Evolutionary conservation across 2,888 invertebrate genomes (phyloP), one percentile per base, ranked within the genome.

Genomic region (Gerosis bhagava): DNA sequence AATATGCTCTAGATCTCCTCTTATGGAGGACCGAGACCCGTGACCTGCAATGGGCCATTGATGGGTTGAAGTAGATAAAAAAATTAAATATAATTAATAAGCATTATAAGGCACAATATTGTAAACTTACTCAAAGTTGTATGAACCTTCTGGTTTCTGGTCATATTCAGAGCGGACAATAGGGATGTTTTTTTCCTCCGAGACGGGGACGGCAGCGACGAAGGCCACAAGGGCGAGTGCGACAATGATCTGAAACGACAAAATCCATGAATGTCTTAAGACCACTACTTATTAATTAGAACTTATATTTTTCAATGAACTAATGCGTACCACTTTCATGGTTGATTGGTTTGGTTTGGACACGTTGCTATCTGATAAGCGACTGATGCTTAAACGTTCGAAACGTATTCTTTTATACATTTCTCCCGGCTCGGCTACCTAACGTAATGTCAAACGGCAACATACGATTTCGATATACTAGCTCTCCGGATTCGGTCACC

Each of bases 311-410:
- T n/a, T n/a, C n/a, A n/a, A n/a, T n/a, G n/a, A n/a, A n/a, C n/a
- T n/a, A n/a, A n/a, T n/a, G 79, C 83, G 60, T 74, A 86, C 87
- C 77, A 79, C 61, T 78, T 87, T 86, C 87, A 87, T 87, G 63
- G 68, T 77, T 77, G 63, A 58, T 67, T 60, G 48, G 60, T 65
- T 74, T 67, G 62, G 63, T 70, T 68, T 68, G 65, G 56, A 70
- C 70, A 62, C 65, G 67, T 65, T 60, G 75, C 65, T 69, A 64
- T 55, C 75, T 72, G 71, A 72, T 71, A 73, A 71, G 73, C 78
- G 72, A 83, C 82, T 87, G 84, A 81, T 84, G 73, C 62, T 54
- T 54, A 57, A 63, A 53, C 61, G 60, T 47, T 64, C 56, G 65
- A 59, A 59, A 61, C 74, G 62, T 69, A 75, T 67, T 80, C 83